Percentiles rank a stretch among this genome's conserved stretches.
These are phyloP conservation scores for Polymixis lichenea DNA, from an alignment of 2,888 invertebrate species.

Conservation along the genomic window DNA sequence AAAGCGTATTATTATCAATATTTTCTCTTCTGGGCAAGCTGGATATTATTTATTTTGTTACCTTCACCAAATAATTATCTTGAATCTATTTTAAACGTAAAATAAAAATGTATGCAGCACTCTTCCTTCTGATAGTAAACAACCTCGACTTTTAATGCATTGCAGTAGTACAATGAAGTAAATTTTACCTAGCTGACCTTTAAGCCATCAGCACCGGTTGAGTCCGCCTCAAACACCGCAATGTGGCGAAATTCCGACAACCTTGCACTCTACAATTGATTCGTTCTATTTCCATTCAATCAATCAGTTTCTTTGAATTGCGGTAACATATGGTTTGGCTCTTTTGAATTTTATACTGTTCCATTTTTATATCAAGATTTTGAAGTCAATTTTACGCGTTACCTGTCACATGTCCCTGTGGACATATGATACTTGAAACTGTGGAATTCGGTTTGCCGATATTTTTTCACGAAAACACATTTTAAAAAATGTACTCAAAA, in stretches of 20 bases:
- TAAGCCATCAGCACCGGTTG: constrained; percentile 22
- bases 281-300: constrained; percentile 47
- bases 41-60: neutral
- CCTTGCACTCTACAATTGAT: constrained; percentile 58
- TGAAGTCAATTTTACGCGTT: no score
- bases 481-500: no score
- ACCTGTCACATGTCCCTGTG: neutral
- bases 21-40: neutral
- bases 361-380: no score
- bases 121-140: constrained; percentile 7
- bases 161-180: constrained; percentile 53
- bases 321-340: constrained; percentile 20
- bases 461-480: neutral
- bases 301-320: constrained; percentile 46
- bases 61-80: neutral
- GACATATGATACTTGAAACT: neutral
- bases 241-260: constrained; percentile 43
- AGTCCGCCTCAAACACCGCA: constrained; percentile 20
- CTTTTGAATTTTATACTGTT: neutral
- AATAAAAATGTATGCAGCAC: neutral
- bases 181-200: constrained; percentile 52
- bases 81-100: neutral
- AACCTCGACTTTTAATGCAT: constrained; percentile 44
- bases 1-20: neutral
- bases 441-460: neutral